A percentile compares a stretch with the other conserved stretches of the same genome.
Conservation (phyloP, 2,113 vertebrate species). For the Aphyosemion australe region DNA sequence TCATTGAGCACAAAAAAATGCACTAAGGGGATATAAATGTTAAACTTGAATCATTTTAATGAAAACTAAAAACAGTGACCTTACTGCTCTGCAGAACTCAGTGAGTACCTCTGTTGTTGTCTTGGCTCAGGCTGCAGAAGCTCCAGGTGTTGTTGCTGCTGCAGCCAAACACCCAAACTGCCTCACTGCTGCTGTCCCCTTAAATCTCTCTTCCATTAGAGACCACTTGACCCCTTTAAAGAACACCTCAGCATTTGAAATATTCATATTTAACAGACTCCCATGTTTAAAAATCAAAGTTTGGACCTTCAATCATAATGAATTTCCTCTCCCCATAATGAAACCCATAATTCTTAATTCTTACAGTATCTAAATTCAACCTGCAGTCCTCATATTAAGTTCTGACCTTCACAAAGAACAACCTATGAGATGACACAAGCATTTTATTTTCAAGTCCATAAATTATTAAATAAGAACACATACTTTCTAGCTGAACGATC, state of each 20-base stretch:
- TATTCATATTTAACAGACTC: conserved; percentile 1
- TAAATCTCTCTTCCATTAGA: not conserved
- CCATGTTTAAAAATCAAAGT: not conserved
- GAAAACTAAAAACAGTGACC: no score
- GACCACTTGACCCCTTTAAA: not conserved
- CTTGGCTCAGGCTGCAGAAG: not conserved
- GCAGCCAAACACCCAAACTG: not conserved
- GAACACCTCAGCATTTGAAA: not conserved
- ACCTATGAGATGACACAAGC: not conserved
- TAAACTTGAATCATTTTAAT: no score
- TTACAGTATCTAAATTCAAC: not conserved
- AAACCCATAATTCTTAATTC: not conserved
- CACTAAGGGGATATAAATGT: no score
- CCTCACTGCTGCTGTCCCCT: not conserved
- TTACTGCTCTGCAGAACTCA: not conserved
- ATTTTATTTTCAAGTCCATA: not conserved
- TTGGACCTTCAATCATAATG: not conserved
- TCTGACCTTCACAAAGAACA: not conserved
- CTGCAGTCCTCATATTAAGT: not conserved
- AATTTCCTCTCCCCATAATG: not conserved
- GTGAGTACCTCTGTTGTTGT: not conserved
- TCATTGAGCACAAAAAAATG: no score
- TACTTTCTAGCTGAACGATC: not conserved
- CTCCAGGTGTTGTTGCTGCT: not conserved
- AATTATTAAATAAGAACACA: not conserved